These are phyloP conservation scores for Acridotheres tristis DNA, from an alignment of 2,797 vertebrate species.

Conservation along the genomic window DNA sequence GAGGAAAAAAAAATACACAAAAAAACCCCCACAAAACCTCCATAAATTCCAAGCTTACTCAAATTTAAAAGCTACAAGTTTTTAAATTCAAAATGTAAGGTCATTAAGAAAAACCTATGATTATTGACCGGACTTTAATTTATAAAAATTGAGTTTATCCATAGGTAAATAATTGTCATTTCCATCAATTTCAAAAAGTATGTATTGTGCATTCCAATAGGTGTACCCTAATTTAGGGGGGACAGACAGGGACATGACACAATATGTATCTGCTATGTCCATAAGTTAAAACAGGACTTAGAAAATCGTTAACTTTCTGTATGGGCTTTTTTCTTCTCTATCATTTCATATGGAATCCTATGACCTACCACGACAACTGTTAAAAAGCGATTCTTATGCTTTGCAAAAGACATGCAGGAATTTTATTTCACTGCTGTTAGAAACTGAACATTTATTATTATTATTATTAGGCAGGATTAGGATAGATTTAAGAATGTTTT, in stretches of 20 bases:
- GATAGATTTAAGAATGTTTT: background rate
- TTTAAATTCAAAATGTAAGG: background rate
- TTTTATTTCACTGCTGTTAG: background rate
- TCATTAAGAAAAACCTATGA: background rate
- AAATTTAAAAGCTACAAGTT: background rate
- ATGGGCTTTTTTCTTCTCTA: background rate
- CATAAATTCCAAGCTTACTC: background rate
- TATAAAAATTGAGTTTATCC: background rate
- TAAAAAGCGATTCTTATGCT: background rate
- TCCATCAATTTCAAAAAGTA: background rate
- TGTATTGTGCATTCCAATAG: background rate
- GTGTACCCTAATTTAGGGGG: accelerated
- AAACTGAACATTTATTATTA: background rate
- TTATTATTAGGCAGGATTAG: background rate
- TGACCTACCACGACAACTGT: background rate
- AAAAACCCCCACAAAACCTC: accelerated
- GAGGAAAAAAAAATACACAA: no score
- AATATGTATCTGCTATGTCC: background rate
- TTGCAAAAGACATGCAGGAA: background rate
- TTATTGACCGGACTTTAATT: background rate
- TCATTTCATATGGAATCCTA: background rate
- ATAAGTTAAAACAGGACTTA: background rate
- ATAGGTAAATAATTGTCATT: background rate
- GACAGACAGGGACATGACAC: background rate
- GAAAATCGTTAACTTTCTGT: background rate